Percentiles rank a stretch among this genome's conserved stretches.
These are phyloP conservation scores for Eupithecia inturbata DNA, from an alignment of 2,888 invertebrate species.

Conservation along the genomic window DNA sequence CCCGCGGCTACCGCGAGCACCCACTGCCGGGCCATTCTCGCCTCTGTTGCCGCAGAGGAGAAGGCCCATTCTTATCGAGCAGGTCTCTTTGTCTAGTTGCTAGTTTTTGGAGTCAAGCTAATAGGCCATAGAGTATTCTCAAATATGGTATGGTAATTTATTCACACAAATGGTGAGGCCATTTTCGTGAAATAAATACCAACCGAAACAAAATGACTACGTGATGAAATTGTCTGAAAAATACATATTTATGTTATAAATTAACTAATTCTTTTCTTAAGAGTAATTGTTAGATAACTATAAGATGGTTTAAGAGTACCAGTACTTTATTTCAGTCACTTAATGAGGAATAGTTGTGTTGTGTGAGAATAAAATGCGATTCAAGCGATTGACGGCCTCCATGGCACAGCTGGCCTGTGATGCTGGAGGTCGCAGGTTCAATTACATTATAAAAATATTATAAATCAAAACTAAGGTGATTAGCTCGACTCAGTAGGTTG, in stretches of 20 bases:
- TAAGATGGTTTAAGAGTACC: too few relatives aligned
- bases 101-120: constrained; percentile 23
- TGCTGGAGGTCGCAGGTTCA: not conserved
- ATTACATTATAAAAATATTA: too few relatives aligned
- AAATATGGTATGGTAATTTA: too few relatives aligned
- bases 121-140: not conserved
- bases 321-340: too few relatives aligned
- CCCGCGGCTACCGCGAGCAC: constrained; percentile 95
- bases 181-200: not conserved
- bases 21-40: constrained; percentile 82
- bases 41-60: constrained; percentile 75
- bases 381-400: not conserved
- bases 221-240: not conserved
- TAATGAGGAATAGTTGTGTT: too few relatives aligned
- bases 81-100: constrained; percentile 48
- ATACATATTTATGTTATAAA: too few relatives aligned
- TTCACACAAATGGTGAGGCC: too few relatives aligned
- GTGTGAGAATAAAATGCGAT: not conserved
- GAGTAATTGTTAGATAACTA: too few relatives aligned
- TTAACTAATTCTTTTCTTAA: too few relatives aligned
- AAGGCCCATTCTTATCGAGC: constrained; percentile 66
- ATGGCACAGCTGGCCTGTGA: not conserved
- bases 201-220: not conserved
- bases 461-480: not conserved
- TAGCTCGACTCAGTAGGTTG: constrained; percentile 34